Percentiles rank a stretch among this genome's conserved stretches.
phyloP scores from a whole-genome alignment of 92 coral and sea anemone species.

The Heliopora coerulea region DNA sequence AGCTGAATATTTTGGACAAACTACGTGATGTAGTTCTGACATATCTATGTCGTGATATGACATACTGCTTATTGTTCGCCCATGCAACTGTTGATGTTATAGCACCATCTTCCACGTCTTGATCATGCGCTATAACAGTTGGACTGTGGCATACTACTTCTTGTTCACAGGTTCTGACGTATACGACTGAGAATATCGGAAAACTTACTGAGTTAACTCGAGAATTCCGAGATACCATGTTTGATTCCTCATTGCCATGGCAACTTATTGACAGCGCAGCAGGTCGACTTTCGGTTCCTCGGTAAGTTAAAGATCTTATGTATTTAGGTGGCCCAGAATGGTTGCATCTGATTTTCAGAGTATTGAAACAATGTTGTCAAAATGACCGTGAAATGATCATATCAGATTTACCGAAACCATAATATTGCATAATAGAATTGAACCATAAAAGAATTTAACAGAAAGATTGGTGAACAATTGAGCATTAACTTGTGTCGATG shows the following conservation, averaged over 20 bases:
- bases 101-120: background rate
- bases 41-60: too few species aligned
- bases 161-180: conserved; percentile 56
- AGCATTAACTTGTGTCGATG: too few species aligned
- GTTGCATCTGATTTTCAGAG: too few species aligned
- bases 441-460: too few species aligned
- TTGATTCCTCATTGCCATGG: conserved; percentile 80
- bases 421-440: too few species aligned
- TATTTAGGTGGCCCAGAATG: too few species aligned
- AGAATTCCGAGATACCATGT: conserved; percentile 74
- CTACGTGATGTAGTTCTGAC: too few species aligned
- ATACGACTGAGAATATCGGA: conserved; percentile 59
- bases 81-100: background rate
- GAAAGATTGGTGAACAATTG: too few species aligned
- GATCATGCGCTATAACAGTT: background rate
- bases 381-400: too few species aligned
- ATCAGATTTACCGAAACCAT: too few species aligned
- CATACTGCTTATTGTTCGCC: background rate
- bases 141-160: background rate
- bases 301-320: conserved; percentile 64
- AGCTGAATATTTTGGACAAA: too few species aligned
- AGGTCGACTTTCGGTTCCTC: conserved; percentile 72
- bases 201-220: conserved; percentile 59
- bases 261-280: conserved; percentile 95
- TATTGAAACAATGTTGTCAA: too few species aligned